phyloP scores from a whole-genome alignment of 2,888 invertebrate species.

The Zootermopsis nevadensis region DNA sequence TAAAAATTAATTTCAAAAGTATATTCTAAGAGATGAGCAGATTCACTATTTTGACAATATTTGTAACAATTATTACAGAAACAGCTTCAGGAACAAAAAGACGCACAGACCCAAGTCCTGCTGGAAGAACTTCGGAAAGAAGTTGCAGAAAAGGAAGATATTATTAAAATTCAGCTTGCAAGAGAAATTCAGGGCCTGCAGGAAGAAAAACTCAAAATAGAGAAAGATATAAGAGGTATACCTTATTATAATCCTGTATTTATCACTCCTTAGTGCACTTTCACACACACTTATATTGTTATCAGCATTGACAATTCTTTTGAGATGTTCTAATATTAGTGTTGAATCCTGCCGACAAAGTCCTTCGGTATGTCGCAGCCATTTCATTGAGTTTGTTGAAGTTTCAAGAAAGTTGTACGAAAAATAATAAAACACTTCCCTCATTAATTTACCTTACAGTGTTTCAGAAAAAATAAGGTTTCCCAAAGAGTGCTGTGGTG shows the following conservation, averaged over 20 bases:
- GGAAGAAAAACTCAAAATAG: slow-evolving; percentile 40
- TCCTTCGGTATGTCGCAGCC: neutral
- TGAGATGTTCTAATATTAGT: neutral
- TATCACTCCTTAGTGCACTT: too few species aligned
- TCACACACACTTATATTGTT: neutral
- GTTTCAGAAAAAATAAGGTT: neutral
- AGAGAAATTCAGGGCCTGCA: slow-evolving; percentile 39
- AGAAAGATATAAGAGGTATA: slow-evolving; percentile 43
- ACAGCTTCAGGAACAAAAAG: neutral
- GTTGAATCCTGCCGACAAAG: too few species aligned
- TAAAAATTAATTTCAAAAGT: neutral
- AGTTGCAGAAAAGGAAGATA: slow-evolving; percentile 10
- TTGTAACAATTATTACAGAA: neutral
- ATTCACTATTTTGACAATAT: too few species aligned
- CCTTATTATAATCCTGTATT: too few species aligned
- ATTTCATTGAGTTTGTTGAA: too few species aligned
- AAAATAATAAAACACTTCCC: neutral
- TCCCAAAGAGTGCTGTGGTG: neutral
- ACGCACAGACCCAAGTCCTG: neutral
- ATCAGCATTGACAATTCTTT: neutral
- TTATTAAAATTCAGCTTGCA: slow-evolving; percentile 57
- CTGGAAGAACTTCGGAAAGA: slow-evolving; percentile 3
- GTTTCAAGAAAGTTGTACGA: neutral
- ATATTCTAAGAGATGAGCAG: too few species aligned
- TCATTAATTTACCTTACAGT: neutral